phyloP scores from a whole-genome alignment of 1,140 invertebrate genomes.

The Diachasmimorpha longicaudata region DNA sequence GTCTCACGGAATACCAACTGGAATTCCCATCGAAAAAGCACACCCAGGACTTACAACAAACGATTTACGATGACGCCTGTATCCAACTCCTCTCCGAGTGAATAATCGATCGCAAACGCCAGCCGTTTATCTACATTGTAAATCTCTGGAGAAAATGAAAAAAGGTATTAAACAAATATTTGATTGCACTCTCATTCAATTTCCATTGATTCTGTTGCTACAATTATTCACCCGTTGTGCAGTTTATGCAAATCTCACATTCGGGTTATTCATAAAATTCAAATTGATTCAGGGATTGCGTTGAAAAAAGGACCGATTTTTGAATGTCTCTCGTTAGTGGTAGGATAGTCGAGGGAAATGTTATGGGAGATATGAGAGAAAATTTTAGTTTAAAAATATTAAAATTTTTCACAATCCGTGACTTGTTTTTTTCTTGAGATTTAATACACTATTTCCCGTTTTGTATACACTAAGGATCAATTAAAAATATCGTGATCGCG shows the following conservation, averaged over 20 bases:
- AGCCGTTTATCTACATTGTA: background rate
- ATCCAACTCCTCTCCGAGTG: background rate
- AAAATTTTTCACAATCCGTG: too few species aligned
- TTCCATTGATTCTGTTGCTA: background rate
- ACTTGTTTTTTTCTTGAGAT: too few species aligned
- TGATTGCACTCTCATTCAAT: constrained; percentile 1
- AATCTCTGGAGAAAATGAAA: background rate
- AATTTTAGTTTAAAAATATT: too few species aligned
- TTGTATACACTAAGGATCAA: too few species aligned
- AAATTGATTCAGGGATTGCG: background rate
- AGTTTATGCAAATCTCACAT: background rate
- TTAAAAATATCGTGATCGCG: too few species aligned
- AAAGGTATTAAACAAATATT: background rate
- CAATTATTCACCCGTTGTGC: background rate
- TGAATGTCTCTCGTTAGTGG: background rate
- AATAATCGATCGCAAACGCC: constrained; percentile 25
- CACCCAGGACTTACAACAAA: background rate
- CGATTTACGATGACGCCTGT: constrained; percentile 33
- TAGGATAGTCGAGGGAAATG: background rate
- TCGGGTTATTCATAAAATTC: constrained; percentile 20
- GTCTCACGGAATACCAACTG: constrained; percentile 6
- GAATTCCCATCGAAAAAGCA: constrained; percentile 8
- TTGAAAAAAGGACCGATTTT: background rate
- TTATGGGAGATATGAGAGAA: too few species aligned
- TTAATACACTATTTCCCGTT: too few species aligned